Conservation (phyloP, 2,888 invertebrate genomes). For the Parascotia fuliginaria region DNA sequence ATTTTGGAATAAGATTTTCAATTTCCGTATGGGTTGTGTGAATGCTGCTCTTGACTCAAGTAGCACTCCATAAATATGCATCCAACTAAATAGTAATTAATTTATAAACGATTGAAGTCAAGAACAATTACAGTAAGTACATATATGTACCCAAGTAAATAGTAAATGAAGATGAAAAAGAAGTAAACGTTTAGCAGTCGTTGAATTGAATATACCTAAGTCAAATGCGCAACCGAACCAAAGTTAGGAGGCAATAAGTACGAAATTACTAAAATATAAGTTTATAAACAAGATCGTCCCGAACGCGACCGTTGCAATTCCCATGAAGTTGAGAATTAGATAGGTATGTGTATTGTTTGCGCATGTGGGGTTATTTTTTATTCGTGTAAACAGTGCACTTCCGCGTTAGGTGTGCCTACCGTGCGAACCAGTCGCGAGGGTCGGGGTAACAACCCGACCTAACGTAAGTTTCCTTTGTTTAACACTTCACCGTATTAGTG, state of each 20-base stretch:
- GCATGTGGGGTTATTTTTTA: conserved; percentile 63
- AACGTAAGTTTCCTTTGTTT: conserved; percentile 75
- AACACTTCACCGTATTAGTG: conserved; percentile 62
- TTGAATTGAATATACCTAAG: conserved; percentile 33
- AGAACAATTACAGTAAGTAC: conserved; percentile 24
- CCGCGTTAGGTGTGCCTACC: conserved; percentile 70
- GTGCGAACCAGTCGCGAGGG: conserved; percentile 77
- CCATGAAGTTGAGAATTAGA: conserved; percentile 57
- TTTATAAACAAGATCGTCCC: conserved; percentile 31
- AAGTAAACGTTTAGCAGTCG: conserved; percentile 15
- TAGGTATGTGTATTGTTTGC: conserved; percentile 62
- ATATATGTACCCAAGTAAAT: conserved; percentile 21
- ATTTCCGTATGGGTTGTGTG: neutral
- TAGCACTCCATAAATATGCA: neutral
- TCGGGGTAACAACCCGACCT: conserved; percentile 71
- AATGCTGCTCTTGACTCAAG: neutral
- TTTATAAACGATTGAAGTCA: conserved; percentile 18
- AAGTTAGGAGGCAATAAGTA: conserved; percentile 17
- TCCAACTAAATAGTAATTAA: too few relatives aligned
- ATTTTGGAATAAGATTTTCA: neutral
- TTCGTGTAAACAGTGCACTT: conserved; percentile 70
- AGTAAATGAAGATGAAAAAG: conserved; percentile 28
- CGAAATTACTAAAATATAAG: conserved; percentile 38
- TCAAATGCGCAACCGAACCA: conserved; percentile 28
- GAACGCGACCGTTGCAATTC: conserved; percentile 43